Conservation (phyloP, 1,140 invertebrate species). For the Phthorimaea operculella region DNA sequence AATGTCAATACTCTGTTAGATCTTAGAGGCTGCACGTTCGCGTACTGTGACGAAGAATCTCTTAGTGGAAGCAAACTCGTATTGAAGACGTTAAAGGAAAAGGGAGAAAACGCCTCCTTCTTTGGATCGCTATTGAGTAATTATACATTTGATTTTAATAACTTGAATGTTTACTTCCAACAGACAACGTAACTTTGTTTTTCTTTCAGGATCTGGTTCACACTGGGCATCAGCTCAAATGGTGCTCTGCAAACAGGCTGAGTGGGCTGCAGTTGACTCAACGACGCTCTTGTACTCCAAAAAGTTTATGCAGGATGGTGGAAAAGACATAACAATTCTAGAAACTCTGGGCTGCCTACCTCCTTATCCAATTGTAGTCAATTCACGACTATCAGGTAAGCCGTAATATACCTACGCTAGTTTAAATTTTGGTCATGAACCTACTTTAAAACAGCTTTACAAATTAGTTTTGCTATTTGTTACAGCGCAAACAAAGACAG, state of each 20-base stretch:
- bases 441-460: constrained; percentile 3
- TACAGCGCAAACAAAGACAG: constrained; percentile 63
- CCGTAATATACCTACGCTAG: neutral
- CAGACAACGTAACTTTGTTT: neutral
- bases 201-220: constrained; percentile 66
- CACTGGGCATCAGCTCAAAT: constrained; percentile 72
- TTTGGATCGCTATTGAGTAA: constrained; percentile 69
- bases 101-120: constrained; percentile 73
- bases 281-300: constrained; percentile 69
- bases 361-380: constrained; percentile 71
- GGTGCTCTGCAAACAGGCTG: constrained; percentile 71
- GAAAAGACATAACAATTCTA: constrained; percentile 68
- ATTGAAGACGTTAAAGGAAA: constrained; percentile 67
- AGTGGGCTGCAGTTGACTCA: constrained; percentile 73
- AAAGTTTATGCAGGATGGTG: constrained; percentile 68
- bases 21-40: constrained; percentile 70
- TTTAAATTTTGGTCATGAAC: neutral
- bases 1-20: constrained; percentile 70
- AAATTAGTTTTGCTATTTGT: constrained; percentile 9
- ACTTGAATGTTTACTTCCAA: neutral
- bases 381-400: constrained; percentile 67
- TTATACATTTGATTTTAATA: neutral
- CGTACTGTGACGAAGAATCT: constrained; percentile 67
- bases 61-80: constrained; percentile 69
- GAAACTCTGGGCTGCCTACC: constrained; percentile 72